Evolutionary conservation across 2,888 invertebrate species (phyloP), one percentile per base, ranked within the genome.

Genomic region (Trisateles emortualis): DNA sequence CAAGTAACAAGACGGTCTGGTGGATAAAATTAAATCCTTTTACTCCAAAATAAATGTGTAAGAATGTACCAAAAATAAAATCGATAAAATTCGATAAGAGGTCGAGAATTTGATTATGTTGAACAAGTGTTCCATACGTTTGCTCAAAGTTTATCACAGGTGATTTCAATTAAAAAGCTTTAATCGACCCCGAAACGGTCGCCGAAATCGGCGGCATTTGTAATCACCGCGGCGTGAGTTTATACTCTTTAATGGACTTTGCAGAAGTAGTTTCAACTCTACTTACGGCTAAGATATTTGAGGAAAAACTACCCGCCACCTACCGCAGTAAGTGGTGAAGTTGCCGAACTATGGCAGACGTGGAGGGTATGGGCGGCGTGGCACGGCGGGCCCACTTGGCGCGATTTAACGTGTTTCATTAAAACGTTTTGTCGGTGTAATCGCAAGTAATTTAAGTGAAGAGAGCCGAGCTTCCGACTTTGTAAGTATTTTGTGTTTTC

Each of bases 371-470:
- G 66, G 68, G 71, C 64, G 70, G 64, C 59, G 69, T 65, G 58
- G 74, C 59, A 65, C 57, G 68, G 70, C 64, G 80, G 82, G 83
- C 86, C 84, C 89, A 87, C 86, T 88, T 84, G 87, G 87, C 84
- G 87, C 90, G 88, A 92, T 90, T 90, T 89, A 89, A 90, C 89
- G 89, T 90, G 90, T 91, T 92, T 89, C 90, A 91, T 92, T 91
- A 92, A 81, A 92, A 88, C 91, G 90, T 89, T 92, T 92, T 90
- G 92, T 90, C 88, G 91, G 92, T 90, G 89, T 92, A 92, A 92
- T 92, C 91, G 90, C 90, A 84, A 92, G 91, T 92, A 90, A 92
- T 92, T 92, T 92, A 91, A 92, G 88, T 90, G 91, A 90, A 91
- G 92, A 91, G 90, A 89, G 88, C 87, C 86, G 86, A 86, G 90